phyloP scores from a whole-genome alignment of 2,888 invertebrate species.

The Tridacna crocea region DNA sequence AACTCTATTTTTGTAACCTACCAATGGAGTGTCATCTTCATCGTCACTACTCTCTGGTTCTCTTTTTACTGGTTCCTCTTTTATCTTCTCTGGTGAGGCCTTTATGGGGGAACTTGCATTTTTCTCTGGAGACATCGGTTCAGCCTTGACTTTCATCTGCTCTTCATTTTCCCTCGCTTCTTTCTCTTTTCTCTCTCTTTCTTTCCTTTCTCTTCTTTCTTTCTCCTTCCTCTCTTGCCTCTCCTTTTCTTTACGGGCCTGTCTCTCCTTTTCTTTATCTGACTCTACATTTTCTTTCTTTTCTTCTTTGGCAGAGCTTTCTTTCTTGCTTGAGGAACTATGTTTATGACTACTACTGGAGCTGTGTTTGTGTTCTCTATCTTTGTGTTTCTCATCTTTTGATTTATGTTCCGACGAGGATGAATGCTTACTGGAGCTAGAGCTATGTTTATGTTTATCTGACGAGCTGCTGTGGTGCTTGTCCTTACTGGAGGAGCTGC shows the following conservation, averaged over 20 bases:
- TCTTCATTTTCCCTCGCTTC: conserved; percentile 34
- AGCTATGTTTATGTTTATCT: conserved; percentile 53
- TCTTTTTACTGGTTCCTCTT: conserved; percentile 53
- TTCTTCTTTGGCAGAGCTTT: conserved; percentile 25
- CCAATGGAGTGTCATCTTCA: conserved; percentile 69
- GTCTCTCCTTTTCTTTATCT: conserved; percentile 57
- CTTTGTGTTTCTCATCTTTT: conserved; percentile 58
- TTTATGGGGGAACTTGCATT: conserved; percentile 45
- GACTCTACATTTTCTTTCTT: conserved; percentile 57
- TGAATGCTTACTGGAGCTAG: conserved; percentile 54
- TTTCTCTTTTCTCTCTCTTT: conserved; percentile 54
- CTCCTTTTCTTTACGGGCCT: conserved; percentile 52
- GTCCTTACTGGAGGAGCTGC: conserved; percentile 29
- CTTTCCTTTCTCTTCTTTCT: conserved; percentile 54
- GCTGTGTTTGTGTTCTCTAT: conserved; percentile 53
- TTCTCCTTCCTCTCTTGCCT: conserved; percentile 60
- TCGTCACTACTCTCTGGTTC: conserved; percentile 70
- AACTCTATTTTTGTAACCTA: conserved; percentile 32
- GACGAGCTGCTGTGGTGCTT: conserved; percentile 59
- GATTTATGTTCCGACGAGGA: conserved; percentile 31
- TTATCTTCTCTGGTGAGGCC: conserved; percentile 28
- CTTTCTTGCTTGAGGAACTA: conserved; percentile 50
- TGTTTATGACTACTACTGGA: conserved; percentile 50
- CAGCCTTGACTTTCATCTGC: conserved; percentile 40
- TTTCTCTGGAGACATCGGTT: conserved; percentile 37